Base-by-base conservation (phyloP, 2,888 invertebrate genomes). In the Ethmia dodecea region DNA sequence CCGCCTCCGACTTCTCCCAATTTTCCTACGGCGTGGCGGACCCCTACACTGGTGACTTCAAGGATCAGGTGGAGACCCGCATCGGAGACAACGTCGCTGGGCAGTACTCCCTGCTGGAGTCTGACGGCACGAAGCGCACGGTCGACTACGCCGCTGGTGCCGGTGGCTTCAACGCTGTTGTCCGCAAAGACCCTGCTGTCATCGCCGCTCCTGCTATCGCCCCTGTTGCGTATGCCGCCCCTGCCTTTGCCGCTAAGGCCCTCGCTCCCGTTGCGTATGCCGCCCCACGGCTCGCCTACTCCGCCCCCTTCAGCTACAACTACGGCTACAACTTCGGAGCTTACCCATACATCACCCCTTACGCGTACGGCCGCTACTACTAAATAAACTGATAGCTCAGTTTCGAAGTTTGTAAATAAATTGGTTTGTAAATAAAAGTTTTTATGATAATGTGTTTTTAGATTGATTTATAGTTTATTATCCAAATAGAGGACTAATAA, bases 1-100 rank as follows among this genome's bases (percentile, higher is more conserved):
- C 46, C 37, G 65, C 60, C 26, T 52, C 55, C 28, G 72, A 77
- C 44, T 46, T 61, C 40, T 69, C 81, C 59, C 78, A 81, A 56
- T 89, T 86, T 69, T 74, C 87, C 0, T 89, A 89, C 57, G 79
- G 79, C 36, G 87, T 89, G n/a, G 84, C 88, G 28, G 89, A 89
- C 49, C 78, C 83, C 34, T 66, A 75, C 61, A 89, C 88, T 25
- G 88, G 89, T 3, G 89, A 89, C 67, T 78, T 71, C 60, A 88
- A 89, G 63, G 77, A 71, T 65, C 88, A 88, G 66, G 61, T 72
- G 2, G 88, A 89, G 58, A 68, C 62, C 41, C 81, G 88, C 25
- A 67, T 69, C 11, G 88, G 87, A 3, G 63, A 83, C 61, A 76
- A 80, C 46, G 88, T 88, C 20, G 73, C 74, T 42, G 88, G 89